Evolutionary conservation across 2,797 vertebrate genomes (phyloP).

Genomic region (Neostethus bicornis): DNA sequence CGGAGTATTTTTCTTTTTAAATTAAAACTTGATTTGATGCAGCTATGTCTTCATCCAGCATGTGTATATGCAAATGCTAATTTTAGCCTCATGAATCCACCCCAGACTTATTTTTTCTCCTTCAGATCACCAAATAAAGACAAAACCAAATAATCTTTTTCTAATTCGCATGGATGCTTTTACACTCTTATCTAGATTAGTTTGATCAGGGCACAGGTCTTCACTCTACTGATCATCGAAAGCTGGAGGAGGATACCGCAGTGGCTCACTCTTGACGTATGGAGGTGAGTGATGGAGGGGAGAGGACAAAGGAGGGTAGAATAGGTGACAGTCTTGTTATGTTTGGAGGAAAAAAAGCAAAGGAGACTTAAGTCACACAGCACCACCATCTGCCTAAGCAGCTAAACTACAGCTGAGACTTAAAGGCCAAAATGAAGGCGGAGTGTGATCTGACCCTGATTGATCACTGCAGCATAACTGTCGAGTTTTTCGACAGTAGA

Average conservation of each 20-base stretch:
- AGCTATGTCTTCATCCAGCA: slow-evolving; percentile 25
- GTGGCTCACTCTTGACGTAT: slow-evolving; percentile 63
- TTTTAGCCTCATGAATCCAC: slow-evolving; percentile 21
- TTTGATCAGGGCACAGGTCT: slow-evolving; percentile 27
- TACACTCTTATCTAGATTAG: slow-evolving; percentile 2
- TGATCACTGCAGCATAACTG: slow-evolving; percentile 78
- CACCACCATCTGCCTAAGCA: slow-evolving; percentile 78
- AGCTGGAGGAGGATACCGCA: slow-evolving; percentile 62
- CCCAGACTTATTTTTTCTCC: slow-evolving; percentile 15
- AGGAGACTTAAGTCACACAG: slow-evolving; percentile 74
- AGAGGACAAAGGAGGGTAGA: slow-evolving; percentile 77
- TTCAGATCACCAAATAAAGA: slow-evolving; percentile 7
- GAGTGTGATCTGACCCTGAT: slow-evolving; percentile 75
- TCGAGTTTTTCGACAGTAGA: slow-evolving; percentile 72
- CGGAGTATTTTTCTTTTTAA: slow-evolving; percentile 18
- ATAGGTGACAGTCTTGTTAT: slow-evolving; percentile 76
- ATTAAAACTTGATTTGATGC: slow-evolving; percentile 27
- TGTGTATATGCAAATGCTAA: slow-evolving; percentile 25
- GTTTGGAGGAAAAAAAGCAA: slow-evolving; percentile 46
- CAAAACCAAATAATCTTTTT: slow-evolving; percentile 1
- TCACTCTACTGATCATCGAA: slow-evolving; percentile 20
- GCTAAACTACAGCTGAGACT: slow-evolving; percentile 65
- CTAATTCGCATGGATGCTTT: slow-evolving; percentile 7
- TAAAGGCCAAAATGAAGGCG: slow-evolving; percentile 40
- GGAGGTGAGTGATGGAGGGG: slow-evolving; percentile 73